Evolutionary conservation across 2,888 invertebrate genomes (phyloP).

Genomic region (Phortica magna): DNA sequence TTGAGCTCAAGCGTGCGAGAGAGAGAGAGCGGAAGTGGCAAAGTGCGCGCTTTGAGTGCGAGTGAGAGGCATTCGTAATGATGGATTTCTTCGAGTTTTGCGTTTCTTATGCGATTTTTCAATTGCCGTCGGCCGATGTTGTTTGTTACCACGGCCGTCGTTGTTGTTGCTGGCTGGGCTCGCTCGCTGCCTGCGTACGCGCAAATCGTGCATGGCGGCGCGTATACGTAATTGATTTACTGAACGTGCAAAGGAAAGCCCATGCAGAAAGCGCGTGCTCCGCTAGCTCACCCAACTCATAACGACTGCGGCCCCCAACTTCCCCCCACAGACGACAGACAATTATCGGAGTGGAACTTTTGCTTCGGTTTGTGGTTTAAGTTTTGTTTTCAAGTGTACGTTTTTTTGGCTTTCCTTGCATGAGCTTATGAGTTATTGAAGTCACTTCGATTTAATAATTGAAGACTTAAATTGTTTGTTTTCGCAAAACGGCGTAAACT

Average conservation of each 20-base stretch:
- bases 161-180: neutral
- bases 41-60: neutral
- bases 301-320: no score
- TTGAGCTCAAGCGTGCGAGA: neutral
- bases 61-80: conserved; percentile 20
- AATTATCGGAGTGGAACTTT: no score
- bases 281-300: no score
- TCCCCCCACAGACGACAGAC: no score
- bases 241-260: neutral
- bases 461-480: no score
- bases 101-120: neutral
- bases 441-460: no score
- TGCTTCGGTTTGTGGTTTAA: no score
- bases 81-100: conserved; percentile 15
- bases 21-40: conserved; percentile 3
- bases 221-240: conserved; percentile 4
- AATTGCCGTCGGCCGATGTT: neutral
- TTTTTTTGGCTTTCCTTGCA: no score
- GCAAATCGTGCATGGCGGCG: neutral
- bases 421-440: no score
- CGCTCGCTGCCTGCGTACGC: neutral
- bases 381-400: no score
- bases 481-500: no score
- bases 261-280: no score
- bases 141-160: neutral